Evolutionary conservation across 2,888 invertebrate species (phyloP), one percentile per base, ranked within the genome.

Genomic region (Drosophila dives): DNA sequence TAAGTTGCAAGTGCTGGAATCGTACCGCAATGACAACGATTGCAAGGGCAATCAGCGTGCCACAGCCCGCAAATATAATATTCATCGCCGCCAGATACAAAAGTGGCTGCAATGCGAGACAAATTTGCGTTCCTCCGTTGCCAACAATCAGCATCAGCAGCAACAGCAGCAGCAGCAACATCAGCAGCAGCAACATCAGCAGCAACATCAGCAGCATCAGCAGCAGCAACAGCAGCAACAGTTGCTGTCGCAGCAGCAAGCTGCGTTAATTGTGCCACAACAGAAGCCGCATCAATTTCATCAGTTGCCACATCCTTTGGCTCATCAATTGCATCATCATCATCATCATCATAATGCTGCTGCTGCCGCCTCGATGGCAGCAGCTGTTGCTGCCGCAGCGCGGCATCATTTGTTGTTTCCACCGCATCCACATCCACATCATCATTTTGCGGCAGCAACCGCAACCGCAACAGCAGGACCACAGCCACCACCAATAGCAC

Each of bases 81-180:
- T 98, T 79, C 97, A 98, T 92, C 95, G 97, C 67, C 95, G 97
- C 69, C 97, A 98, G 93, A 97, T 98, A 83, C 97, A 98, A 93
- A 97, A 98, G 94, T 98, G 97, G 97, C 94, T 98, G 80, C 97
- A 97, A 93, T 97, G 96, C 89, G 97, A 97, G 93, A 95, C 95
- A 72, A 96, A 95, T 92, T 93, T 97, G 77, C 94, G 97, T 87
- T 96, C 95, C 72, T 96, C 96, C 83, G 95, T 97, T 74, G 94
- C 94, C 61, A 94, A 94, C 88, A 89, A 89, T 45, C 85, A 85
- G 69, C 88, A 90, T 65, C 93, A 93, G 73, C 83, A 83, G 17
- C 88, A 85, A 7, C 85, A 84, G 0, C 88, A 87, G 4, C 83
- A 70, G 4, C 70, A 69, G 0, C 81, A 70, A 4, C 71, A 65